Evolutionary conservation across 2,888 invertebrate species (phyloP), one percentile per base, ranked within the genome.

Genomic region (Yponomeuta plumbellus): DNA sequence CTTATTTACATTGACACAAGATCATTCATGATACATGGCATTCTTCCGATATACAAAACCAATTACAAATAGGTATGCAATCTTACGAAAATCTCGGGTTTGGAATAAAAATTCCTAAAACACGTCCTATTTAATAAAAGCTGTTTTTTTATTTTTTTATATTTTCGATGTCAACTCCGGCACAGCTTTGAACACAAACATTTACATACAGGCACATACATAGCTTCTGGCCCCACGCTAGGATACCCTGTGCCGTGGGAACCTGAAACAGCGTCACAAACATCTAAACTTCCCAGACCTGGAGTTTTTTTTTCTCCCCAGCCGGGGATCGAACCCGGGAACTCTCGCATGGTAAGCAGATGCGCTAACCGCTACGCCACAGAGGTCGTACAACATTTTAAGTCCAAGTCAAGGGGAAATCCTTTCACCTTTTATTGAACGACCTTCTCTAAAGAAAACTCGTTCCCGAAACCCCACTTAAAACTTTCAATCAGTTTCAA

Each of bases 171-270:
- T 97, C 69, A 98, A 91, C 86, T 98, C 98, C 17, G 98, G 98
- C 44, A 98, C 96, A 61, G 96, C 98, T 89, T 99, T 98, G 88
- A 99, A 99, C 68, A 99, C n/a, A n/a, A n/a, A n/a, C n/a, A n/a
- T n/a, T n/a, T n/a, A n/a, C n/a, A n/a, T n/a, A n/a, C n/a, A n/a
- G n/a, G n/a, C n/a, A n/a, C n/a, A n/a, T n/a, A n/a, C n/a, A n/a
- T n/a, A n/a, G n/a, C n/a, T n/a, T n/a, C n/a, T n/a, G n/a, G n/a
- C n/a, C n/a, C n/a, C n/a, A n/a, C n/a, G n/a, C n/a, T n/a, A n/a
- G n/a, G n/a, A n/a, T n/a, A n/a, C n/a, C n/a, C n/a, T n/a, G n/a
- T n/a, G n/a, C n/a, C n/a, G n/a, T n/a, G n/a, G n/a, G n/a, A n/a
- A n/a, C n/a, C n/a, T n/a, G n/a, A n/a, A n/a, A n/a, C n/a, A n/a